Evolutionary conservation across 1,140 invertebrate genomes (phyloP), one percentile per base, ranked within the genome.

Genomic region (Cepaea nemoralis): DNA sequence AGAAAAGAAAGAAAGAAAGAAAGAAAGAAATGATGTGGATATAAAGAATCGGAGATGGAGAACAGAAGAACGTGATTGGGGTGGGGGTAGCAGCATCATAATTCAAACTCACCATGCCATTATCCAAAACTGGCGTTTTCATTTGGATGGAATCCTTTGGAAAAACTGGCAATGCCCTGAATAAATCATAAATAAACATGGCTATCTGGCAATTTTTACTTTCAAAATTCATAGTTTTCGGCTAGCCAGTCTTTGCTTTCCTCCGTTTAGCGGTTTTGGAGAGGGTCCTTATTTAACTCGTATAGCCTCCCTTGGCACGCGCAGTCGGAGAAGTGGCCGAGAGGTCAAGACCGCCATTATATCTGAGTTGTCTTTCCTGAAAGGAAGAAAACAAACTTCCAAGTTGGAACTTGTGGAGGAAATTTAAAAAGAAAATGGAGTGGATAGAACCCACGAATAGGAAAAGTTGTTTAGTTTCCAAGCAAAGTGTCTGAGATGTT

Each of bases 171-270:
- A 16, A 74, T 40, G 42, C 27, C 71, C 12, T 27, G 71, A 74
- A 74, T 74, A 48, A 45, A 74, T 74, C 71, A 74, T 74, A 74
- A 74, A 74, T 74, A 74, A 74, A 74, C 71, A 74, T 74, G 22
- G 71, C 40, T 48, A 45, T 74, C 71, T 74, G 27, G 39, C 3
- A 12, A 45, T 48, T 74, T 74, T 74, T 74, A 74, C 31, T 74
- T 74, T 33, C 37, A 74, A 74, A 42, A 74, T 42, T 74, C 39
- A 74, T 74, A 74, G 71, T 74, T 74, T 73, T 48, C 39, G 6
- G 71, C 71, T 27, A 27, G 8, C 19, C 35, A 6, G 35, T 70
- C 69, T 37, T 69, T 70, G 40, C 37, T 70, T 70, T 40, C 35
- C 37, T 24, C 27, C 69, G 37, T 70, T 70, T 70, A 70, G 69